Conservation (phyloP, 1,140 invertebrate genomes). For the Hyles vespertilio region DNA sequence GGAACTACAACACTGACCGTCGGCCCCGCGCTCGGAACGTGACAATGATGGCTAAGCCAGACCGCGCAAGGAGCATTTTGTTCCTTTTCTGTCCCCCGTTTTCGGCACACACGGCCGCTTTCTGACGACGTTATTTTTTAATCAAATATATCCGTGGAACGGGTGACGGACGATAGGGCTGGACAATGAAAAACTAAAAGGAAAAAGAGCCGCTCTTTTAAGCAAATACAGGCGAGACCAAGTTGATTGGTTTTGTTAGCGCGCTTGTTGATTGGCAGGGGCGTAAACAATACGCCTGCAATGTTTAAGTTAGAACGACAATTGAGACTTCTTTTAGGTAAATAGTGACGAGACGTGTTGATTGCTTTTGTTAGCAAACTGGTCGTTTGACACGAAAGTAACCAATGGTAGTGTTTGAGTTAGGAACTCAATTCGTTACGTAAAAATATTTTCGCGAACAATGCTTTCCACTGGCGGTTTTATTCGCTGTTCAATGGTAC, state of each 20-base stretch:
- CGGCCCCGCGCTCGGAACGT: conserved; percentile 34
- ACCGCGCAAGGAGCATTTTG: conserved; percentile 59
- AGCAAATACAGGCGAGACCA: conserved; percentile 74
- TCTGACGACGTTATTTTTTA: conserved; percentile 77
- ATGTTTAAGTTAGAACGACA: conserved; percentile 70
- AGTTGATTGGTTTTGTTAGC: conserved; percentile 76
- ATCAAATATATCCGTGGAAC: conserved; percentile 75
- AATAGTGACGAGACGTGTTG: conserved; percentile 27
- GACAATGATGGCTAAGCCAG: conserved; percentile 72
- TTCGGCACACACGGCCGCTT: conserved; percentile 53
- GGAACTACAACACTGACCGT: conserved; percentile 48
- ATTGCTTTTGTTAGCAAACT: conserved; percentile 28
- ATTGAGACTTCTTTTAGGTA: conserved; percentile 50
- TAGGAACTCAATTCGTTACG: conserved; percentile 5
- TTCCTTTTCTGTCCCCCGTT: conserved; percentile 55
- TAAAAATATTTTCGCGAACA: conserved; percentile 27
- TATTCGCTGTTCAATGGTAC: conserved; percentile 28
- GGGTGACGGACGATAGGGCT: conserved; percentile 73
- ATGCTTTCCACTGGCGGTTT: conserved; percentile 7
- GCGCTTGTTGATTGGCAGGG: conserved; percentile 71
- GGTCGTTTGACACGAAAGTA: conserved; percentile 12
- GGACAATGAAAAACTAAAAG: conserved; percentile 71
- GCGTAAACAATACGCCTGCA: conserved; percentile 68
- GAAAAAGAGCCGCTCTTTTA: conserved; percentile 68
- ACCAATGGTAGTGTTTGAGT: conserved; percentile 14